Evolutionary conservation across 2,797 vertebrate species (phyloP).

Genomic region (Muscicapa comitata): DNA sequence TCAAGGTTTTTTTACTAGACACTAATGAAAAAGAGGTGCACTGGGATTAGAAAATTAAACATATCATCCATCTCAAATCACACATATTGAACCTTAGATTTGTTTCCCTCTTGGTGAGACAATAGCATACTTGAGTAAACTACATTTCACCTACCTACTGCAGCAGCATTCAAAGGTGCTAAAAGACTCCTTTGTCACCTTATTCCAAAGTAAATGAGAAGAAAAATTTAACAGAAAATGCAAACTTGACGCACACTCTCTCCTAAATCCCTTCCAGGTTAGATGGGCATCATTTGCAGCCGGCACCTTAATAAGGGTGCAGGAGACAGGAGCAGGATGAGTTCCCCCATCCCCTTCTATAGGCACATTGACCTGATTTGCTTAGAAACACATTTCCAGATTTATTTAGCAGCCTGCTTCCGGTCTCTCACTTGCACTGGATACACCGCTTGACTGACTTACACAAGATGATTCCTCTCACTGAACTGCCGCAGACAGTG

Average conservation of each 20-base stretch:
- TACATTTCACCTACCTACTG: neutral
- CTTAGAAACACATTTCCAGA: neutral
- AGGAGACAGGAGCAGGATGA: neutral
- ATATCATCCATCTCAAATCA: neutral
- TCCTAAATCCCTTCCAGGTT: neutral
- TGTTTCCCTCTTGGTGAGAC: neutral
- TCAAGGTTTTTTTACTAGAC: neutral
- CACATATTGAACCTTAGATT: neutral
- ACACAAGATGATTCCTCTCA: neutral
- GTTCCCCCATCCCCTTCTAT: fast-evolving
- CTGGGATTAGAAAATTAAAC: neutral
- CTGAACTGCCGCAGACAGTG: neutral
- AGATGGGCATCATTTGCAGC: neutral
- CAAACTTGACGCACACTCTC: neutral
- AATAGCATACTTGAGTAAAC: neutral
- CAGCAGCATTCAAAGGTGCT: neutral
- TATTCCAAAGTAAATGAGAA: neutral
- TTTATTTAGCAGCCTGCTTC: neutral
- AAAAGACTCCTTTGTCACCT: neutral
- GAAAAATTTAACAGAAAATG: neutral
- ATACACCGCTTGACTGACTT: neutral
- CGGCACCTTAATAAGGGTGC: neutral
- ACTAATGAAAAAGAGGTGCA: neutral
- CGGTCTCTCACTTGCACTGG: fast-evolving
- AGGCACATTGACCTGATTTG: neutral